A percentile compares a stretch with the other conserved stretches of the same genome.
Evolutionary conservation across 2,797 vertebrate genomes (phyloP).

Genomic region (Lagocephalus sceleratus): DNA sequence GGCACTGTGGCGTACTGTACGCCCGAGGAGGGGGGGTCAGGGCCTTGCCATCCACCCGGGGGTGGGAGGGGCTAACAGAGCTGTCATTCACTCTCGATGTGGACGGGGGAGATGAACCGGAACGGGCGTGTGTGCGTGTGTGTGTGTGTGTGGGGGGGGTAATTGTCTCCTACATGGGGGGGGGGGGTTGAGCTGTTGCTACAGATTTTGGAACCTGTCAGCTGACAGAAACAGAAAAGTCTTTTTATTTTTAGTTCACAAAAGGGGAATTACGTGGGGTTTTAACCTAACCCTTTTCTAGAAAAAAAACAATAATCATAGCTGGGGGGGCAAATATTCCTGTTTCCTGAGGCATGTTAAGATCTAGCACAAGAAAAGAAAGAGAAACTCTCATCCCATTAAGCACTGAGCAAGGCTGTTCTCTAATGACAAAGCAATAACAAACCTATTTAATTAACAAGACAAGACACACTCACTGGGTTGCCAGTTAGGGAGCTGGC

Average conservation of each 20-base stretch:
- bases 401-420: conserved; percentile 77
- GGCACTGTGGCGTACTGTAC: conserved; percentile 76
- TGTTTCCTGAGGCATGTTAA: conserved; percentile 73
- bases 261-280: conserved; percentile 9
- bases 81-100: no score
- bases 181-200: conserved; percentile 32
- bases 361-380: conserved; percentile 66
- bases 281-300: no score
- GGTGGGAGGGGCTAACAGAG: conserved; percentile 53
- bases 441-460: conserved; percentile 80
- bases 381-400: conserved; percentile 69
- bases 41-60: conserved; percentile 68
- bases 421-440: conserved; percentile 81
- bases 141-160: no score
- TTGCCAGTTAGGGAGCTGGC: conserved; percentile 66
- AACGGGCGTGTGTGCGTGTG: no score
- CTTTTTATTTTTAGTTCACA: conserved; percentile 12
- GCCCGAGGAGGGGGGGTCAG: conserved; percentile 64
- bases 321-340: conserved; percentile 42
- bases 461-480: conserved; percentile 73
- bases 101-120: no score
- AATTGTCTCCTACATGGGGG: conserved; percentile 44
- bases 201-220: conserved; percentile 28
- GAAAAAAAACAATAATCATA: conserved; percentile 9
- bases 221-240: conserved; percentile 12